Base-by-base conservation (phyloP, 2,113 vertebrate genomes). In the Catharus minimus region DNA sequence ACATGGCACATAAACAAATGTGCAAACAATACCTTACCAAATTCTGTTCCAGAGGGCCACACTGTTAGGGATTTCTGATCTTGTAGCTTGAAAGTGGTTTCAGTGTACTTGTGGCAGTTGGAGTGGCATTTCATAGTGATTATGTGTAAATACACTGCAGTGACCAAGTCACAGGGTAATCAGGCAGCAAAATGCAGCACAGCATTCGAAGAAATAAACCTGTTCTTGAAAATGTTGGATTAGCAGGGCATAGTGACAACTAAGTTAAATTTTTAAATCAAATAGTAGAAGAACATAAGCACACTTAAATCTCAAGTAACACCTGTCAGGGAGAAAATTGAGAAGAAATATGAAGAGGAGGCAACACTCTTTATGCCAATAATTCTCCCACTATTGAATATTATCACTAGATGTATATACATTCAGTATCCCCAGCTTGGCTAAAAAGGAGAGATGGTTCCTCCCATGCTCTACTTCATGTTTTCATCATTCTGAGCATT, bases 61-160 rank as follows among this genome's bases (percentile, higher is more conserved):
- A 4, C 19, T 32, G 32, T 17, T 53, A 33, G 20, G 14, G 39
- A 33, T 46, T 71, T 66, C 66, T 62, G 32, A 46, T 32, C 47
- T 44, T 47, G 24, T 12, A 47, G 30, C 33, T 49, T n/a, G 41
- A n/a, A 61, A 18, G 16, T 44, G 24, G 57, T 62, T 88, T 85
- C 53, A 67, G 38, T 36, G 38, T 23, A 21, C 21, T 86, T 30
- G 22, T 0, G 5, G 18, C 82, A 53, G 15, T 2, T 88, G 32
- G 50, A 84, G 52, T 57, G 0, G 0, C 41, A 43, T 18, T 66
- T 43, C 7, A 11, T 24, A 22, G 55, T 3, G 3, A 47, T 62
- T 57, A n/a, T 12, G 10, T 66, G 52, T 53, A 66, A 92, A 88
- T 30, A 27, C 4, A 32, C 20, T 60, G 22, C 32, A 60, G 33